These are phyloP conservation scores for Gadus macrocephalus DNA, from an alignment of 2,113 vertebrate genomes.

Conservation along the genomic window DNA sequence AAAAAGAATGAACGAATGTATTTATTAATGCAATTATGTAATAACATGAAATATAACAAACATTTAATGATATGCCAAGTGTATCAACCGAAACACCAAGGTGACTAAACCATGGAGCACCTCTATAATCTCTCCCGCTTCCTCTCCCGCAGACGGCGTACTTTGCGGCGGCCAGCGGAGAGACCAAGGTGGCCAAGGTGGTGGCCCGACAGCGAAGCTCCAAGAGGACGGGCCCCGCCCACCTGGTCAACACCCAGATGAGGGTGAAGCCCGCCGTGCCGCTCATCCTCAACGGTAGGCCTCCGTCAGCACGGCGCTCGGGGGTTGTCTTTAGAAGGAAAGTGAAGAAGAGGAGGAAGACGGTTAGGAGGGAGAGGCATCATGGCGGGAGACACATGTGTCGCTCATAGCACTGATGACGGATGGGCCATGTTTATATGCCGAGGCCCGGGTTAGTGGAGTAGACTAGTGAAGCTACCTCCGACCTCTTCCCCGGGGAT, in stretches of 20 bases:
- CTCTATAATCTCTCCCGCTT: neutral
- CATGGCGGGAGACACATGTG: too few species aligned
- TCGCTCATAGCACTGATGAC: too few species aligned
- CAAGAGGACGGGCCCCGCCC: slow-evolving; percentile 78
- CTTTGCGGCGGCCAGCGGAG: slow-evolving; percentile 74
- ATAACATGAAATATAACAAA: too few species aligned
- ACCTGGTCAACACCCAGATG: slow-evolving; percentile 92
- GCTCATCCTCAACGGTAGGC: slow-evolving; percentile 79
- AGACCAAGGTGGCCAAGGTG: slow-evolving; percentile 81
- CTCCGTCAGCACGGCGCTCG: neutral
- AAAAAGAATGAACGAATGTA: too few species aligned
- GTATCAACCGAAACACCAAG: too few species aligned
- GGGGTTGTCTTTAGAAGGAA: neutral
- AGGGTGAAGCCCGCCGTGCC: slow-evolving; percentile 82
- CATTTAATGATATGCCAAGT: too few species aligned
- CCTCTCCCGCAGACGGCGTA: slow-evolving; percentile 70
- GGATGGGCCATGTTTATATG: too few species aligned
- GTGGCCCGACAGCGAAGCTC: slow-evolving; percentile 86
- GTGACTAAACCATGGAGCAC: neutral
- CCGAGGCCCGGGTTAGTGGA: too few species aligned
- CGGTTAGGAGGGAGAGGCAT: neutral
- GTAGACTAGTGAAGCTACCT: too few species aligned
- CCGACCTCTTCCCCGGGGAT: too few species aligned
- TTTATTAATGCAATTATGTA: too few species aligned
- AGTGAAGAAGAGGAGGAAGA: neutral